These are phyloP conservation scores for Himalopsyche tibetana DNA, from an alignment of 2,888 invertebrate genomes.

Conservation along the genomic window DNA sequence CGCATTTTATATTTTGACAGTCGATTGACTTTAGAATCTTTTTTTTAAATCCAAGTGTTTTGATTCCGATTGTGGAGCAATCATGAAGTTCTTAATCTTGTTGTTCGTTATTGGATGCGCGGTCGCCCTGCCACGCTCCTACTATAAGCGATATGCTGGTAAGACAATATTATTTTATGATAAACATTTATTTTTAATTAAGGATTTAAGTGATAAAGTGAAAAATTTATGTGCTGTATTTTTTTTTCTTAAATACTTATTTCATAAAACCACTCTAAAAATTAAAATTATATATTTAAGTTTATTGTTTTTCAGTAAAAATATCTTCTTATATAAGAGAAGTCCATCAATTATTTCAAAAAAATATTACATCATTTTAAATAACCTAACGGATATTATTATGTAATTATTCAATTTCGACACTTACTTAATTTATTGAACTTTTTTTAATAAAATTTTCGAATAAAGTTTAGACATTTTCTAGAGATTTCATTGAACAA, in stretches of 20 bases:
- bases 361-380: no score
- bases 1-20: conserved; percentile 21
- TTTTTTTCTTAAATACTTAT: neutral
- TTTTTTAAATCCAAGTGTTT: conserved; percentile 39
- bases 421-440: no score
- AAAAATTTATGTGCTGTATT: neutral
- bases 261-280: no score
- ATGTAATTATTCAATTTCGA: no score
- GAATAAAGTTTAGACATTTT: no score
- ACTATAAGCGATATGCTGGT: conserved; percentile 57
- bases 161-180: conserved; percentile 51
- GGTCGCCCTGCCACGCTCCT: conserved; percentile 53
- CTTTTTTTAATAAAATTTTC: no score
- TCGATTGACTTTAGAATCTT: conserved; percentile 47
- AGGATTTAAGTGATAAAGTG: neutral
- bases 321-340: no score
- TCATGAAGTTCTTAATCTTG: conserved; percentile 61
- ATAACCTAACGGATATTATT: no score
- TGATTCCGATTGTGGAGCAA: conserved; percentile 43
- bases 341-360: no score
- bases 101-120: conserved; percentile 62
- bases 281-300: no score
- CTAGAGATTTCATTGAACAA: no score
- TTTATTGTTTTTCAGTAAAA: no score
- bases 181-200: neutral